These are phyloP conservation scores for Crioceris asparagi DNA, from an alignment of 2,888 invertebrate species.

Conservation along the genomic window DNA sequence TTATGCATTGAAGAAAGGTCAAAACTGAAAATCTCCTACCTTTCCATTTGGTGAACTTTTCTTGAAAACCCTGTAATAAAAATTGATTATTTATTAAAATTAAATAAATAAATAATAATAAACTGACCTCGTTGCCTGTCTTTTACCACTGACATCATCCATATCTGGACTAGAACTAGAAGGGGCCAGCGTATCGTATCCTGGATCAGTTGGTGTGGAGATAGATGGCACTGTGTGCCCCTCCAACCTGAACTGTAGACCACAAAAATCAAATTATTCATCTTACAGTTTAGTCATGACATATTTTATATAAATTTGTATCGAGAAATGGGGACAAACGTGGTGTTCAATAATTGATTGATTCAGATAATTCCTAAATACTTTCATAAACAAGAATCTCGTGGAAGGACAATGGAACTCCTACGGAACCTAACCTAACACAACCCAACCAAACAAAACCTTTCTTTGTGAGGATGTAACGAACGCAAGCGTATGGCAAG, in stretches of 20 bases:
- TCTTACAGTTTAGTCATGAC: no score
- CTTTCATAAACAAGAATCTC: no score
- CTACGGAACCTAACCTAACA: no score
- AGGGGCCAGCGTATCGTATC: constrained; percentile 28
- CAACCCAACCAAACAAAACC: no score
- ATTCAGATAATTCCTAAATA: no score
- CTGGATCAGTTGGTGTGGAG: constrained; percentile 24
- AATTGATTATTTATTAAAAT: constrained; percentile 4
- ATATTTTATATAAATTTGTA: no score
- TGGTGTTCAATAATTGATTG: no score
- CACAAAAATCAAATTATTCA: constrained; percentile 10
- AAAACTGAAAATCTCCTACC: constrained; percentile 40
- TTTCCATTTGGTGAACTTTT: constrained; percentile 96
- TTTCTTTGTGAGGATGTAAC: no score
- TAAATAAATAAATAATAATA: background rate
- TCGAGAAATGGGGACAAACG: no score
- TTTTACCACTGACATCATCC: constrained; percentile 65
- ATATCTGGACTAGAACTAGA: constrained; percentile 50
- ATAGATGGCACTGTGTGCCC: constrained; percentile 28
- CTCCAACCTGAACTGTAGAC: constrained; percentile 31
- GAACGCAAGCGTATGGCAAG: no score
- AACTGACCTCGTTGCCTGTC: constrained; percentile 54
- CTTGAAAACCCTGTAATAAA: constrained; percentile 75
- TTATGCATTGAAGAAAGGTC: background rate
- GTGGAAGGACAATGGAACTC: no score